Percentiles rank a stretch among this genome's conserved stretches.
Evolutionary conservation across 2,797 vertebrate species (phyloP).

Genomic region (Hyperoplus lanceolatus): DNA sequence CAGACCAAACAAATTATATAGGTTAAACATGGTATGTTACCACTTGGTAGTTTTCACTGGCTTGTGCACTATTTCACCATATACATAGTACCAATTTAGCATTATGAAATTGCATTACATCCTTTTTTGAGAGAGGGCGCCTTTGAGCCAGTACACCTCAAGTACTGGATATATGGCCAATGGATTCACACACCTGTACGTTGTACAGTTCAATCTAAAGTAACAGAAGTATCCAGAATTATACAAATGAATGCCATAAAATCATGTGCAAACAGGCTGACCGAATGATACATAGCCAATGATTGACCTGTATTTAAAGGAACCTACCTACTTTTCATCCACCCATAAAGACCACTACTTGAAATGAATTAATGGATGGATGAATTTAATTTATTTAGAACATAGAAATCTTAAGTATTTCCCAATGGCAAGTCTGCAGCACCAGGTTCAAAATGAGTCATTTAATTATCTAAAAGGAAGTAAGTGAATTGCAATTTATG

Average conservation of each 20-base stretch:
- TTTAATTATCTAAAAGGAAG: not conserved
- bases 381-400: too few species aligned
- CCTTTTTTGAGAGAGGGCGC: constrained; percentile 1
- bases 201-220: too few species aligned
- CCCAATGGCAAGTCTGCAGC: not conserved
- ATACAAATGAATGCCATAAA: not conserved
- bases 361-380: not conserved
- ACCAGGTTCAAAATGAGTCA: not conserved
- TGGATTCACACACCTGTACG: not conserved
- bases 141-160: not conserved
- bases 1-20: not conserved
- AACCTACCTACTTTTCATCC: not conserved
- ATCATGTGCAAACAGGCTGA: not conserved
- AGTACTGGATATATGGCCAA: not conserved
- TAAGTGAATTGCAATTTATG: not conserved
- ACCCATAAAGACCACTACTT: not conserved
- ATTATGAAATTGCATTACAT: not conserved
- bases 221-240: not conserved
- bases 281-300: not conserved
- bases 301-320: not conserved
- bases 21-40: not conserved
- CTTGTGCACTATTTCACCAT: not conserved
- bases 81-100: not conserved
- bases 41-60: too few species aligned
- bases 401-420: not conserved